Conservation (phyloP, 2,888 invertebrate species). For the Luperina testacea region DNA sequence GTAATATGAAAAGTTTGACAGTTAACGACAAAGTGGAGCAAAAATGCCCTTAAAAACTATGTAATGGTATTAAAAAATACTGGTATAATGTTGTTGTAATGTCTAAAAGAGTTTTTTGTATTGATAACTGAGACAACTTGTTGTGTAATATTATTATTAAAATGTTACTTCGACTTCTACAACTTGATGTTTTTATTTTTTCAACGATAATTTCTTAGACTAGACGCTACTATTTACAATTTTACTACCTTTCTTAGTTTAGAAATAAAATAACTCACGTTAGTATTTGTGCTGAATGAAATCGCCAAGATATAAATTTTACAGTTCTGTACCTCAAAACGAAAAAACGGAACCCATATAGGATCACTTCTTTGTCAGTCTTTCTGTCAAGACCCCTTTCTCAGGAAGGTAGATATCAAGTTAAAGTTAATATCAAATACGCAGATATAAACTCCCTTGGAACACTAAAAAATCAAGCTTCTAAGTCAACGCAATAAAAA, state of each 20-base stretch:
- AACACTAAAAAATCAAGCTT: background rate
- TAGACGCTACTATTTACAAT: background rate
- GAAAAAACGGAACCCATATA: background rate
- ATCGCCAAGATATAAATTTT: background rate
- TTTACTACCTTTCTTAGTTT: background rate
- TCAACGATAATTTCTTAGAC: background rate
- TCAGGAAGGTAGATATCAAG: background rate
- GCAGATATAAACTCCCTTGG: background rate
- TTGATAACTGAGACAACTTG: conserved; percentile 7
- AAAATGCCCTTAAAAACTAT: conserved; percentile 76
- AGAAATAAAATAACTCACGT: background rate
- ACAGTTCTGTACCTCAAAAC: background rate
- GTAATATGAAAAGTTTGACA: conserved; percentile 82
- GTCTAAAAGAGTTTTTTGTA: conserved; percentile 20
- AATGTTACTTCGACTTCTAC: background rate
- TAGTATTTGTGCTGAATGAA: background rate
- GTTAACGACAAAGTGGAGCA: conserved; percentile 75
- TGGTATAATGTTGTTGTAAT: conserved; percentile 57
- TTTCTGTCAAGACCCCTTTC: background rate
- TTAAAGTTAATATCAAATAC: background rate
- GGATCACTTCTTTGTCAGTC: background rate
- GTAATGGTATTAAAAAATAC: conserved; percentile 72
- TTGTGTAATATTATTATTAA: background rate
- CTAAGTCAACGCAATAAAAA: background rate
- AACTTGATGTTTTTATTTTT: background rate